Base-by-base conservation (phyloP, 2,888 invertebrate genomes). In the Chalcis sispes region DNA sequence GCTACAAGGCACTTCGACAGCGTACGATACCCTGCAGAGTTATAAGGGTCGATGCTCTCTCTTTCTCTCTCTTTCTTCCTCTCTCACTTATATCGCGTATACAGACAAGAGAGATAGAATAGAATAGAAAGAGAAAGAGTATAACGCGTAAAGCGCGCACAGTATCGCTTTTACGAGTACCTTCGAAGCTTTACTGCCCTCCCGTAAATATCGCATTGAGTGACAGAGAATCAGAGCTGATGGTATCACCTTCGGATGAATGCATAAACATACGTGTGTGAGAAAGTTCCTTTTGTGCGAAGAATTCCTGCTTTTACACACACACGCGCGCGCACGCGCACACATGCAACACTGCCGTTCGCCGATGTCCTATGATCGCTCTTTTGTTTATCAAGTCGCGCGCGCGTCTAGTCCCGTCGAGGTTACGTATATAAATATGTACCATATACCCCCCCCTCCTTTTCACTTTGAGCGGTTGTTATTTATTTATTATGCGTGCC, bases 91-190 rank as follows among this genome's bases (percentile, higher is more conserved):
- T 36, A 10, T 10, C 5, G 4, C 4, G 10, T 7, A 50, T 10
- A 23, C 20, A 20, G 23, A 10, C 5, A 36, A 10, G 50, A 50
- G n/a, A 50, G 20, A 50, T 2, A 50, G 50, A n/a, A n/a, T n/a
- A n/a, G 18, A 18, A 50, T 46, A 50, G 65, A 46, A 62, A 46
- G 59, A 61, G 54, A 40, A 18, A 13, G 58, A 1, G 27, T 8
- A 10, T 40, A 8, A n/a, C 23, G 20, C 13, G 23, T 20, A 27
- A 56, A 18, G 66, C 10, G 23, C 20, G 36, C 15, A 64, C 79
- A 72, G 75, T 80, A 78, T 79, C 79, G 79, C 62, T 76, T 80
- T 82, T 81, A 81, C 81, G 80, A 80, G 36, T 13, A 23, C 65
- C 67, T 77, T 62, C 69, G 52, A 72, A 70, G 72, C 76, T 77